Evolutionary conservation across 2,113 vertebrate genomes (phyloP), one percentile per base, ranked within the genome.

Genomic region (Oryzias curvinotus): DNA sequence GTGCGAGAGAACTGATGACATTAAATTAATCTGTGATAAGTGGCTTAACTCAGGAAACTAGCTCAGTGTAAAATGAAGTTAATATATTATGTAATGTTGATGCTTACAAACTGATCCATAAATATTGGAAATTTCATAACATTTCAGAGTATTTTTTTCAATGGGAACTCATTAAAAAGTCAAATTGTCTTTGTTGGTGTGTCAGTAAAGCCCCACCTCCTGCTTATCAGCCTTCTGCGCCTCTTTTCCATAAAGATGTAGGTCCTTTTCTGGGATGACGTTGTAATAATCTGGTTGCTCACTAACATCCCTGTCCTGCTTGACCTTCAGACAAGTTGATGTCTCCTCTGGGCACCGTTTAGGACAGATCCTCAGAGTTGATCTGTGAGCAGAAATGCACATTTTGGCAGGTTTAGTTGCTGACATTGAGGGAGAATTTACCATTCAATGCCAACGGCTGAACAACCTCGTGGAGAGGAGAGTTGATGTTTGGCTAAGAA

Each of bases 221-320:
- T 59, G 70, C 26, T 16, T 18, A 42, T 49, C 57, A 28, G 57
- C 49, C 75, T 77, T 85, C 13, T 84, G 84, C 47, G 85, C 92
- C 16, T 92, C 89, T 17, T 90, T 61, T 14, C 93, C 92, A 3
- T 92, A 93, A 0, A 80, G 42, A 13, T 93, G 91, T 4, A 93
- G 91, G 65, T 83, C 87, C 75, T 94, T 95, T 72, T 91, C 91
- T 19, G 93, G 94, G 83, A 93, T 92, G 85, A 94, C 89, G 1
- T 97, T 97, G 83, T 95, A 95, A 80, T 97, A 96, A 63, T 94
- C 90, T 13, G 77, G 87, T 52, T 83, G 86, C 36, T 89, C 78
- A 16, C 73, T 85, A 30, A 30, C 63, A 60, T 66, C 43, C 8
- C 4, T 57, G 13, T 66, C 70, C 26, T 3, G 25, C 7, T 62